phyloP scores from a whole-genome alignment of 2,888 invertebrate species.

The Zhuqinia jingwanae region DNA sequence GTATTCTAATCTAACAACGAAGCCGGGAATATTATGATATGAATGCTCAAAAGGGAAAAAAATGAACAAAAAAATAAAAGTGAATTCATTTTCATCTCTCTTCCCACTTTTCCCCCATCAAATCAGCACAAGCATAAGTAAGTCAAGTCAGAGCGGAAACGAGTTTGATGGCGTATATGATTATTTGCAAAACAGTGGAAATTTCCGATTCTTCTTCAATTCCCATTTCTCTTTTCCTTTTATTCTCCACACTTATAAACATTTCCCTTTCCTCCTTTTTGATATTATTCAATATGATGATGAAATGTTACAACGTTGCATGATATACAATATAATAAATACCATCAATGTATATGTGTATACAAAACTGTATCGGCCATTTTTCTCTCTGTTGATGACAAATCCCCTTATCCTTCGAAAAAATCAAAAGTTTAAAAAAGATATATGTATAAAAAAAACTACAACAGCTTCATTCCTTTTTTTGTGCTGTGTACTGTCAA shows the following conservation, averaged over 20 bases:
- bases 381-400: constrained; percentile 50
- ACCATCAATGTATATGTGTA: background rate
- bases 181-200: background rate
- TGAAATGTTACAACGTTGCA: background rate
- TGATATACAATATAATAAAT: constrained; percentile 5
- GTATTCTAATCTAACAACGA: background rate
- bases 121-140: constrained; percentile 24
- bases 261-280: background rate
- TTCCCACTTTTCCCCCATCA: too few relatives aligned
- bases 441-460: background rate
- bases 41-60: background rate
- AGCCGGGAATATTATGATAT: too few relatives aligned
- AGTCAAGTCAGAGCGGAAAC: constrained; percentile 15
- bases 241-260: too few relatives aligned
- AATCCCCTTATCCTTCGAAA: constrained; percentile 54
- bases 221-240: background rate
- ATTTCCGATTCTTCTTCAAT: background rate
- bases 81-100: constrained; percentile 30
- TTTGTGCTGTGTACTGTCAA: background rate
- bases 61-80: constrained; percentile 24
- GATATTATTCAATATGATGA: too few relatives aligned
- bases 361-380: constrained; percentile 15
- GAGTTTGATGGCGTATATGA: background rate
- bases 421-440: constrained; percentile 46
- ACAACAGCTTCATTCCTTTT: background rate